Percentiles rank a stretch among this genome's conserved stretches.
phyloP scores from a whole-genome alignment of 2,113 vertebrate genomes.

The Phalacrocorax pelagicus region DNA sequence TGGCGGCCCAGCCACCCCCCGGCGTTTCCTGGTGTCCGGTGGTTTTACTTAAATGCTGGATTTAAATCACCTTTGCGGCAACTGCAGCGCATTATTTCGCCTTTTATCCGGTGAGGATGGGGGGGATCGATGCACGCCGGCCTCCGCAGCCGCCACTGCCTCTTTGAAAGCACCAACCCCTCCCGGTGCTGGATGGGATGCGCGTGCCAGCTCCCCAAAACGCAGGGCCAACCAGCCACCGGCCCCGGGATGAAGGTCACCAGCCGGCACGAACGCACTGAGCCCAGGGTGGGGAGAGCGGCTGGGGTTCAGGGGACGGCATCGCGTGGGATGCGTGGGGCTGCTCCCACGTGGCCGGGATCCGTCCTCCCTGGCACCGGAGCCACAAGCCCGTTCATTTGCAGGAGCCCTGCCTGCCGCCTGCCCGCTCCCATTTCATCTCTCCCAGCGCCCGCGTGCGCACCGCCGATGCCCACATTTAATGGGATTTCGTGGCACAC shows the following conservation, averaged over 20 bases:
- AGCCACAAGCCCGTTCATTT: background rate
- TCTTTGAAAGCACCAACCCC: background rate
- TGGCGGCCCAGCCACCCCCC: background rate
- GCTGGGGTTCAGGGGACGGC: background rate
- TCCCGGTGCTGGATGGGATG: background rate
- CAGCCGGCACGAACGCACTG: rapidly evolving
- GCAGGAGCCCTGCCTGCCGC: background rate
- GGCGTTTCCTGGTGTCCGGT: background rate
- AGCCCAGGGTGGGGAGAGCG: rapidly evolving
- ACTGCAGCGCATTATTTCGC: background rate
- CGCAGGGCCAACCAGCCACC: rapidly evolving
- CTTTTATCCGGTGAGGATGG: background rate
- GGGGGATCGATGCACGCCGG: background rate
- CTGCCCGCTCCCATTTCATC: background rate
- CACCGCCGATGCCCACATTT: background rate
- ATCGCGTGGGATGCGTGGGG: rapidly evolving
- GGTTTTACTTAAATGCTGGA: background rate
- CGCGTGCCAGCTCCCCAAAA: background rate
- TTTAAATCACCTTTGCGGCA: background rate
- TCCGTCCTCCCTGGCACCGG: background rate
- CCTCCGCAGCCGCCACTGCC: background rate
- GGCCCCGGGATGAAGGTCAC: rapidly evolving
- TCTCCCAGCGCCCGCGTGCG: background rate
- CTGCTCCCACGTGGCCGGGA: background rate
- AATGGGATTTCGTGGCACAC: background rate